phyloP scores from a whole-genome alignment of 64 coral and sea anemone species.

The Dendrophyllia cribrosa region DNA sequence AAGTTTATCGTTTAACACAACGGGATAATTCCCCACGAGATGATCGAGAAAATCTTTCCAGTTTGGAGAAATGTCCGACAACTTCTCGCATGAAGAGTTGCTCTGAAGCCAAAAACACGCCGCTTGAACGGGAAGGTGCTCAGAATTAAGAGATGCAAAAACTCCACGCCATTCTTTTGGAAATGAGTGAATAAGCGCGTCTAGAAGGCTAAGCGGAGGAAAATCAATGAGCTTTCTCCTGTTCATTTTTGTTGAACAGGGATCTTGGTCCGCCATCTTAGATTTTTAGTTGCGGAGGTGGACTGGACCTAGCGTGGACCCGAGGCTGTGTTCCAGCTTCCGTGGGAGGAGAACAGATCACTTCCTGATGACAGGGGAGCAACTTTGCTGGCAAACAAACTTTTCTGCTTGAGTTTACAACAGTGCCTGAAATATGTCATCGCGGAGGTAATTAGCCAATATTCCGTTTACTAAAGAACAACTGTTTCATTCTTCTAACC shows the following conservation, averaged over 20 bases:
- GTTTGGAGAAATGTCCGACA: constrained; percentile 68
- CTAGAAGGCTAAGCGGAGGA: constrained; percentile 19
- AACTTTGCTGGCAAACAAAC: constrained; percentile 1
- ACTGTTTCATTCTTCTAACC: background rate
- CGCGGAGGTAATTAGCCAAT: constrained; percentile 73
- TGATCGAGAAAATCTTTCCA: constrained; percentile 65
- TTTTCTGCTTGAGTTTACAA: constrained; percentile 17
- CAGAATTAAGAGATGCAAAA: constrained; percentile 68
- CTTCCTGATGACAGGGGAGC: constrained; percentile 32
- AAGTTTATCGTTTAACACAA: constrained; percentile 46
- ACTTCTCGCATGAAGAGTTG: constrained; percentile 25
- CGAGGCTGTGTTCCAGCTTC: constrained; percentile 57
- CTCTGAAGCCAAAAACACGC: constrained; percentile 63
- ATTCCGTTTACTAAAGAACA: background rate
- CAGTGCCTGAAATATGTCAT: constrained; percentile 77
- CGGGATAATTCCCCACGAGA: constrained; percentile 56
- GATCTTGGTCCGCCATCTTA: background rate
- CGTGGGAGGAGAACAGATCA: background rate
- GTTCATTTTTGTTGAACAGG: background rate
- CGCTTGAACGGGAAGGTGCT: constrained; percentile 48
- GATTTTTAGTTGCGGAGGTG: too few species aligned
- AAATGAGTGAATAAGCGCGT: constrained; percentile 60
- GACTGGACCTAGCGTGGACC: constrained; percentile 51
- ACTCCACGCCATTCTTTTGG: constrained; percentile 76
- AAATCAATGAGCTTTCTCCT: background rate